Conservation (phyloP, 1,140 invertebrate species). For the Akabosia matsudoensis region DNA sequence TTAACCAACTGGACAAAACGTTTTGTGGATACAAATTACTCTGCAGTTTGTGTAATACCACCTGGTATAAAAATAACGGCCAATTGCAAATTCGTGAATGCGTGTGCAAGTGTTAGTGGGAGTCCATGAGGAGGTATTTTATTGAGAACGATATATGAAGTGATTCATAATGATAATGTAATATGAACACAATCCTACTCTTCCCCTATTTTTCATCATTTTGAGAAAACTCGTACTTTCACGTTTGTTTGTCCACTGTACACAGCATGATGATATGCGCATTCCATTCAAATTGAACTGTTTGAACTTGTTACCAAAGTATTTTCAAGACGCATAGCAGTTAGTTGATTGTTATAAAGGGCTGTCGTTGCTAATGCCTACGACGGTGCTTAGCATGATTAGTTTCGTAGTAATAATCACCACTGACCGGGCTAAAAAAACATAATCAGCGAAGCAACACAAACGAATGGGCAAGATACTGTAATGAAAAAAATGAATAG, state of each 20-base stretch:
- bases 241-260: background rate
- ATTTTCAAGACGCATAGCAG: background rate
- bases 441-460: background rate
- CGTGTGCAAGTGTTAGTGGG: background rate
- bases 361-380: background rate
- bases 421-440: background rate
- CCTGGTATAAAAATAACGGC: too few species aligned
- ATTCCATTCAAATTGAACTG: conserved; percentile 7
- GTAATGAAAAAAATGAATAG: background rate
- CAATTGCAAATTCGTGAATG: too few species aligned
- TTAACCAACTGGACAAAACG: too few species aligned
- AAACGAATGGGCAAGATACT: background rate
- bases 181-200: background rate
- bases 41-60: too few species aligned
- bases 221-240: background rate
- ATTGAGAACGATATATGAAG: background rate
- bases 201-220: background rate
- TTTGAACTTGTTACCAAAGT: background rate
- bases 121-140: background rate
- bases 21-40: too few species aligned
- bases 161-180: background rate
- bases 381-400: conserved; percentile 9
- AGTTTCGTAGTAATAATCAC: conserved; percentile 17
- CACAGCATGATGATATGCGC: background rate
- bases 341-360: background rate